Base-by-base conservation (phyloP, 2,113 vertebrate genomes). In the Arothron firmamentum region DNA sequence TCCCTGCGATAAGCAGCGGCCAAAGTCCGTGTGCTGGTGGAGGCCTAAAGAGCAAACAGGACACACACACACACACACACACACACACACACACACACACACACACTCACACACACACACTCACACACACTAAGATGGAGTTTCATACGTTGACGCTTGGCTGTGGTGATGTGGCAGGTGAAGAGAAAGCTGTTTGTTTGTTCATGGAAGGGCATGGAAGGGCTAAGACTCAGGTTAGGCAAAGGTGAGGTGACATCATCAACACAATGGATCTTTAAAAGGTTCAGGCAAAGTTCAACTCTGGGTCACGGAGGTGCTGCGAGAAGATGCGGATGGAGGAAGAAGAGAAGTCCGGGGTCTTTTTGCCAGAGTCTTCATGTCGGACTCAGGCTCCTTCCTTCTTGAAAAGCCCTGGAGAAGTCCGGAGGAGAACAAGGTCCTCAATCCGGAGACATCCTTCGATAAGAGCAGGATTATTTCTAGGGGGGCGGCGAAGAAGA, bases 1-100 rank as follows among this genome's bases (percentile, higher is more conserved):
- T 85, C 87, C 82, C 77, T 74, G 74, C 74, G 90, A 92, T 91
- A 92, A 91, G 88, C 72, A 28, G 38, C 56, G 89, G 62, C 86
- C 89, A 92, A 92, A 92, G 91, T 92, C 88, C 86, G 51, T 57
- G 43, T 18, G 60, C 79, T 64, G 81, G 78, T 58, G 7, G 65
- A 70, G 77, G 80, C 80, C 72, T 59, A 49, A 74, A 85, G 79
- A 88, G 82, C 77, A 88, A 90, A 90, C 63, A 88, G 62, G 55
- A 43, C 78, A 69, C 66, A 49, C 71, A 68, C 78, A 53, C 64
- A 72, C 70, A 62, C 53, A 72, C 55, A 53, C 56, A 68, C 68
- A 64, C 56, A 68, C 53, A 34, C 57, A 75, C 52, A 68, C 63
- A 59, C 54, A 72, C 65, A n/a, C n/a, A n/a, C n/a, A n/a, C n/a